Base-by-base conservation (phyloP, 2,888 invertebrate species). In the Caradrina kadenii region DNA sequence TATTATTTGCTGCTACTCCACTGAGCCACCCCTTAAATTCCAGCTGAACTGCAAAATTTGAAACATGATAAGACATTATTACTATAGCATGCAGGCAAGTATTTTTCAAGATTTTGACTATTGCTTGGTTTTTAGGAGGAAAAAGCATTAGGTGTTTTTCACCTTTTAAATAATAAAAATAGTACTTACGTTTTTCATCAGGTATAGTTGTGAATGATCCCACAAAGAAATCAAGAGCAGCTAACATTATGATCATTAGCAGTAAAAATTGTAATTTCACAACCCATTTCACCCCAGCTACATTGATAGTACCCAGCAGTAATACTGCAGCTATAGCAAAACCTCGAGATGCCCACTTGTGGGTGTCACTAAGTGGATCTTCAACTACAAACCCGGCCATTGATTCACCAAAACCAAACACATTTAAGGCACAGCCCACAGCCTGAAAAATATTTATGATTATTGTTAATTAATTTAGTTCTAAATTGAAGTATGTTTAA, bases 261-360 rank as follows among this genome's bases (percentile, higher is more conserved):
- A 99, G 96, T 45, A 98, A 95, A 94, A 99, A 99, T 91, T 99
- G 99, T 65, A 99, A 95, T 89, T 99, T 98, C 69, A 99, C 98
- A 35, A 99, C 99, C 99, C 99, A 99, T 92, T 99, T 99, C 0
- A 99, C 99, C 52, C 99, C 99, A 35, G 99, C 99, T 53, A 99
- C 96, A 94, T 99, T 99, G 82, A 99, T 99, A 75, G 98, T 97
- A 66, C 99, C 97, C 21, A 99, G 96, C 49, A 99, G 94, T 56
- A 99, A 93, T 1, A 99, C 98, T 56, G 99, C 98, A 8, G 97
- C 97, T 65, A 98, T 97, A 11, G 99, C 99, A 91, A 99, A 98
- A 5, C 97, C 97, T 86, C 98, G 96, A 59, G 98, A 98, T 10
- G 98, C 97, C 98, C 98, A 98, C 73, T 96, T 96, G 71, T 97